A percentile compares a stretch with the other conserved stretches of the same genome.
These are phyloP conservation scores for Bambusicola thoracicus DNA, from an alignment of 2,113 vertebrate genomes.

Conservation along the genomic window DNA sequence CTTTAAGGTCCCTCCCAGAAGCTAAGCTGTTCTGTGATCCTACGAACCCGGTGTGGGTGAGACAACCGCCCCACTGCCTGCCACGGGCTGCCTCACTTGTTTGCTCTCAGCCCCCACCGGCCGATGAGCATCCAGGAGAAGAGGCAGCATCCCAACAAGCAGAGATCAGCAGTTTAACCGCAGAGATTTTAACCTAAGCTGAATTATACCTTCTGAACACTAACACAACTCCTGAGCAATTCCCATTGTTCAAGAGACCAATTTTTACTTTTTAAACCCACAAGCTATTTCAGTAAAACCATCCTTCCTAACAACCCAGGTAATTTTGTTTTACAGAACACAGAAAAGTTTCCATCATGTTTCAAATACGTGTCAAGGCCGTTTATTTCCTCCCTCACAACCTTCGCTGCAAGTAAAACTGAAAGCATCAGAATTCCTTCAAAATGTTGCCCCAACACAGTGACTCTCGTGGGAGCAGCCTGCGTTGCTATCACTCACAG, in stretches of 20 bases:
- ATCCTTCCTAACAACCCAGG: neutral
- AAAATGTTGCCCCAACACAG: neutral
- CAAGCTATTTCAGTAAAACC: neutral
- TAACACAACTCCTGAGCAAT: neutral
- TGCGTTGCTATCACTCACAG: neutral
- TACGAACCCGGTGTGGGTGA: rapidly evolving
- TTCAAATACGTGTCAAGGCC: neutral
- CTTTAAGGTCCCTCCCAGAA: too few relatives aligned
- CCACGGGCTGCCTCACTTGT: neutral
- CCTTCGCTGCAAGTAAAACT: neutral
- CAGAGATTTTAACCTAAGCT: neutral
- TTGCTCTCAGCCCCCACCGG: neutral
- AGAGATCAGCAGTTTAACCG: neutral
- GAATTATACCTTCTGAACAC: neutral
- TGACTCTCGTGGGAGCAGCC: constrained; percentile 5
- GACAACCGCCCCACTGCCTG: neutral
- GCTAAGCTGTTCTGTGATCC: too few relatives aligned
- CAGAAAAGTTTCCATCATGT: neutral
- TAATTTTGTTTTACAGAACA: neutral
- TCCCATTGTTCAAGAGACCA: neutral
- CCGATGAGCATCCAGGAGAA: rapidly evolving
- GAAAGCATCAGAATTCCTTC: constrained; percentile 27
- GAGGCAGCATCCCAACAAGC: neutral
- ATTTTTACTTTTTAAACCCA: constrained; percentile 30
- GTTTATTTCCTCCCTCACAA: constrained; percentile 12